A percentile compares a stretch with the other conserved stretches of the same genome.
These are phyloP conservation scores for Microcebus griseorufus DNA, from an alignment of 2,113 vertebrate species.

Conservation along the genomic window DNA sequence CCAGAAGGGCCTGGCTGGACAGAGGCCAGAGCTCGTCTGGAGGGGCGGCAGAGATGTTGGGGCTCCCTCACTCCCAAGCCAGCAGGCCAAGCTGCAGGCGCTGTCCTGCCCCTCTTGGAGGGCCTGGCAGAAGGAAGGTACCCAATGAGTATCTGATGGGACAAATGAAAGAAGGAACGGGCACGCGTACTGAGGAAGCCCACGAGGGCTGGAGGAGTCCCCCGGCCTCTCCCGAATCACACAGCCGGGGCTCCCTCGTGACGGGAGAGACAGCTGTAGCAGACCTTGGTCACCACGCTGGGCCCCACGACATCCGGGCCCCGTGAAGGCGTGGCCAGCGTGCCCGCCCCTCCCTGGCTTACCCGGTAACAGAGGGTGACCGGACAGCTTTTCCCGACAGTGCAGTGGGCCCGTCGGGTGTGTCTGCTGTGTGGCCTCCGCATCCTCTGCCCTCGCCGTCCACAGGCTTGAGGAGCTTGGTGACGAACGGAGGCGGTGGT, in stretches of 20 bases:
- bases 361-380: neutral
- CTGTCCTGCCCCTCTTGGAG: accelerated
- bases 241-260: neutral
- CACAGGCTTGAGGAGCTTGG: neutral
- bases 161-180: neutral
- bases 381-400: neutral
- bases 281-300: neutral
- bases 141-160: neutral
- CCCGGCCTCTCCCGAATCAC: neutral
- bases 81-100: neutral
- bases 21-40: neutral
- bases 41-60: neutral
- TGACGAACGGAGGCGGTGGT: neutral
- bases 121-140: neutral
- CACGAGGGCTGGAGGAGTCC: neutral
- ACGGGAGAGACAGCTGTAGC: too few relatives aligned
- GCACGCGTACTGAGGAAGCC: too few relatives aligned
- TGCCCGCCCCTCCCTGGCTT: neutral
- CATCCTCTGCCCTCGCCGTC: neutral
- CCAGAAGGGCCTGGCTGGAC: neutral
- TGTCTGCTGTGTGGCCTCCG: neutral
- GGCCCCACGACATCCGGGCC: neutral
- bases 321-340: neutral
- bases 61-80: neutral
- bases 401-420: neutral